Conservation (phyloP, 2,113 vertebrate species). For the Semnopithecus entellus region DNA sequence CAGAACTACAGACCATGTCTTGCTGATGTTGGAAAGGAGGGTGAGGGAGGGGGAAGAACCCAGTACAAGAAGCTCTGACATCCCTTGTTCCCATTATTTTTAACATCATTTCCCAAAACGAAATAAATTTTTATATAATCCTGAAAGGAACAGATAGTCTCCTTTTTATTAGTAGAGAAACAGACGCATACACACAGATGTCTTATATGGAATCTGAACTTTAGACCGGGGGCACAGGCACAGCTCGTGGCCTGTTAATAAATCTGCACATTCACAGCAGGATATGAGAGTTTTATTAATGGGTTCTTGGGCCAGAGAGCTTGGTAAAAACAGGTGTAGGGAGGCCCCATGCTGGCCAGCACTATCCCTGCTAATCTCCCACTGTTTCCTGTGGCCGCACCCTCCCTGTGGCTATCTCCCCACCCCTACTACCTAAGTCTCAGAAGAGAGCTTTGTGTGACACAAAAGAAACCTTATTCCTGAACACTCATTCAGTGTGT, state of each 20-base stretch:
- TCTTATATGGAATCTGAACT: background rate
- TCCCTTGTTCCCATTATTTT: background rate
- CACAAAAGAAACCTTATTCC: conserved; percentile 21
- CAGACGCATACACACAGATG: background rate
- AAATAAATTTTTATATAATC: background rate
- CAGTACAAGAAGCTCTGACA: background rate
- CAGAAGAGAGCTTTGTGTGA: background rate
- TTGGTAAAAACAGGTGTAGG: background rate
- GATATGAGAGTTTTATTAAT: background rate
- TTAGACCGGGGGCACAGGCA: background rate
- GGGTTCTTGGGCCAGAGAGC: background rate
- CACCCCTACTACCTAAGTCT: background rate
- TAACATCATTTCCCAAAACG: background rate
- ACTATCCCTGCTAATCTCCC: background rate
- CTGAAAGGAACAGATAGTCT: background rate
- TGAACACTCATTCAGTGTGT: background rate
- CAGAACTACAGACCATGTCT: background rate
- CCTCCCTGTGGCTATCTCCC: background rate
- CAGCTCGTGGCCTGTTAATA: background rate
- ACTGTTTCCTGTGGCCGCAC: background rate
- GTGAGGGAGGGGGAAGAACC: background rate
- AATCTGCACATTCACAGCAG: background rate
- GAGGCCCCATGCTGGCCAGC: background rate
- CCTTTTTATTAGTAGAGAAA: background rate
- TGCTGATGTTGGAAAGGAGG: background rate